Percentiles rank a stretch among this genome's conserved stretches.
Evolutionary conservation across 2,888 invertebrate species (phyloP).

Genomic region (Epinotia brunnichana): DNA sequence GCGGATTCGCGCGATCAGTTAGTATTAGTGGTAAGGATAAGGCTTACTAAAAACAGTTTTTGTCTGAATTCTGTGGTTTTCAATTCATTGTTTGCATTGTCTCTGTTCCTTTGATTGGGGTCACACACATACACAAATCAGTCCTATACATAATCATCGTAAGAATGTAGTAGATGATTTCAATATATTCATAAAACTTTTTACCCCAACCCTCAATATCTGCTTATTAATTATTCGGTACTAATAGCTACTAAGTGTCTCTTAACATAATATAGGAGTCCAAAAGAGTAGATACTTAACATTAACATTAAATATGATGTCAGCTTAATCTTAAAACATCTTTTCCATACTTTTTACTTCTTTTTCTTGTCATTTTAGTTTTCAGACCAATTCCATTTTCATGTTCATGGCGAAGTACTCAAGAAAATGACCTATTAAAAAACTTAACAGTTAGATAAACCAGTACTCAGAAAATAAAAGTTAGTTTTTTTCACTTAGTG

Average conservation of each 20-base stretch:
- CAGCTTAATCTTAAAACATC: constrained; percentile 31
- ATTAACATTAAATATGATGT: constrained; percentile 27
- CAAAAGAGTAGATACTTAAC: constrained; percentile 24
- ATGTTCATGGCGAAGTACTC: constrained; percentile 2
- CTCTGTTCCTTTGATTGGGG: background rate
- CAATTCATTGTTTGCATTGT: background rate
- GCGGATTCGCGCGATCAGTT: too few species aligned
- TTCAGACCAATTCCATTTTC: constrained; percentile 10
- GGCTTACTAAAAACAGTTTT: too few species aligned
- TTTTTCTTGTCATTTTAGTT: constrained; percentile 38
- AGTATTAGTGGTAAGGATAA: too few species aligned
- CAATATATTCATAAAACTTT: background rate
- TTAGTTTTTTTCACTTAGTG: background rate
- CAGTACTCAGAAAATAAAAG: background rate
- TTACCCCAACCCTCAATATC: background rate
- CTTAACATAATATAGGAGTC: background rate
- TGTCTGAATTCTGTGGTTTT: too few species aligned
- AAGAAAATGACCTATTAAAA: constrained; percentile 13
- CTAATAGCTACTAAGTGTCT: background rate
- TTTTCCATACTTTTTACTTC: constrained; percentile 34
- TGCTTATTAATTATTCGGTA: background rate
- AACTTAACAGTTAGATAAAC: constrained; percentile 11
- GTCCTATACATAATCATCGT: background rate
- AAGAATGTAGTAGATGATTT: background rate
- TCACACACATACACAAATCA: background rate